phyloP scores from a whole-genome alignment of 2,113 vertebrate genomes.

The Channa maculata region DNA sequence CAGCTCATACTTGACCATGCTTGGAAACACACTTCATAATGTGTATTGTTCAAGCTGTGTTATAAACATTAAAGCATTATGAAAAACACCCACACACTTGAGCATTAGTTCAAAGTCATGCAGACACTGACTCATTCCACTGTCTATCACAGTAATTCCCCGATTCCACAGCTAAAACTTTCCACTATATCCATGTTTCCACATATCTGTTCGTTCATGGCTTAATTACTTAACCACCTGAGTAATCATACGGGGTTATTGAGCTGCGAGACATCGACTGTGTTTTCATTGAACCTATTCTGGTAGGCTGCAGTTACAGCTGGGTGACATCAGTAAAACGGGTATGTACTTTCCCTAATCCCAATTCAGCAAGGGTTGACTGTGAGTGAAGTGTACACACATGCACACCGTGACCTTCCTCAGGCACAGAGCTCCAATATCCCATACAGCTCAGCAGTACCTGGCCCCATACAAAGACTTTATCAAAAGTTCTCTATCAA shows the following conservation, averaged over 20 bases:
- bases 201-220: neutral
- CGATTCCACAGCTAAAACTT: neutral
- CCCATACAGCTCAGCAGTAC: conserved; percentile 27
- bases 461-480: conserved; percentile 19
- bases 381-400: conserved; percentile 35
- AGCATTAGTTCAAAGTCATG: neutral
- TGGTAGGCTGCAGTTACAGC: conserved; percentile 35
- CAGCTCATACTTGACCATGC: no score
- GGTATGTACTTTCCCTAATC: conserved; percentile 13
- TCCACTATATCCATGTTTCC: neutral
- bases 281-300: conserved; percentile 32
- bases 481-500: conserved; percentile 44
- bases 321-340: conserved; percentile 31
- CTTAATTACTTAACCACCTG: neutral
- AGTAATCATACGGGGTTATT: neutral
- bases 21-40: no score
- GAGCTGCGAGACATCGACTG: neutral
- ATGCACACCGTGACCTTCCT: conserved; percentile 33
- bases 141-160: neutral
- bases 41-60: no score
- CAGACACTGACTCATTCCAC: no score
- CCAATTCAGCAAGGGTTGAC: conserved; percentile 29
- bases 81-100: neutral
- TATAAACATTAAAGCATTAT: no score
- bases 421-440: conserved; percentile 38